Base-by-base conservation (phyloP, 2,113 vertebrate genomes). In the Antigone vipio region DNA sequence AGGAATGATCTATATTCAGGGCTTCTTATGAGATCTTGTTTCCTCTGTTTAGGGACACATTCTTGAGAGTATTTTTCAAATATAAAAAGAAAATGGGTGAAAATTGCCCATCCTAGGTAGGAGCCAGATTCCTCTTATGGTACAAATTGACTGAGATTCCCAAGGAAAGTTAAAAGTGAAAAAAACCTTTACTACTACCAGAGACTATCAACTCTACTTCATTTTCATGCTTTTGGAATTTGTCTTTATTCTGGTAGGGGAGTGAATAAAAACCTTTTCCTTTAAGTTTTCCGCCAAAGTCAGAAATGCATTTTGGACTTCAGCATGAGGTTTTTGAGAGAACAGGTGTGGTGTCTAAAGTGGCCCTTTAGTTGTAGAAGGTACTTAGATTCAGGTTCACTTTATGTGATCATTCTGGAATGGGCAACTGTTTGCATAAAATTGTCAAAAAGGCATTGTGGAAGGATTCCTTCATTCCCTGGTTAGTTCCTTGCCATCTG, bases 401-500 rank as follows among this genome's bases (percentile, higher is more conserved):
- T 64, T 45, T 53, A 40, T 60, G 35, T 60, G 44, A 24, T 66
- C 6, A 1, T 60, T 88, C 45, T 88, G 66, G 40, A 85, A 45
- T 45, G 40, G 27, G 6, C 81, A 22, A 26, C 56, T 76, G 16
- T 49, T 60, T 49, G 53, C 23, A 26, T 38, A 59, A 81, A 78
- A 78, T 50, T 68, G 35, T 92, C 40, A 55, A 75, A 91, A 95
- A 82, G 49, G 24, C 30, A 49, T 27, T 79, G 44, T 30, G 53
- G 56, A 85, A 67, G 35, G 52, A 63, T 38, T 63, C 76, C 49
- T 53, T 64, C 26, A 16, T 87, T 95, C 64, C 56, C 73, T 93
- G 68, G 47, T 91, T 89, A 78, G 64, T 75, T 95, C 16, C 40
- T 94, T 92, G 69, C 91, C 91, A 82, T 94, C 94, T 95, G 87